These are phyloP conservation scores for Hylaeus anthracinus DNA, from an alignment of 1,140 invertebrate genomes.

Conservation along the genomic window DNA sequence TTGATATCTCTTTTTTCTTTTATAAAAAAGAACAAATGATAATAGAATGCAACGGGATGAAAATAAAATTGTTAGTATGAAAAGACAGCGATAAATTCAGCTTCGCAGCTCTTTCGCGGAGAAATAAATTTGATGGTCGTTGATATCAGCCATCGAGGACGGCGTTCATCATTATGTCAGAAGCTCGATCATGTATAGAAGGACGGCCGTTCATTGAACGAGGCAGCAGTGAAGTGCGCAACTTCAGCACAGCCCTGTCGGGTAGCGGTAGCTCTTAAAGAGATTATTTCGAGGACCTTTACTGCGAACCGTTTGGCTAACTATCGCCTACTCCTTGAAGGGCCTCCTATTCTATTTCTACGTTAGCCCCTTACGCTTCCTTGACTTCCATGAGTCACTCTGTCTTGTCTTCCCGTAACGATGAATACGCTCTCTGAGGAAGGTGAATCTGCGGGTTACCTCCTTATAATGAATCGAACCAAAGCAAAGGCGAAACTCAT, in stretches of 20 bases:
- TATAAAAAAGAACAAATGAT: too few relatives aligned
- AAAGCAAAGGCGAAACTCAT: constrained; percentile 1
- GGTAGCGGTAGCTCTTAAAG: constrained; percentile 60
- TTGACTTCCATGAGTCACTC: constrained; percentile 58
- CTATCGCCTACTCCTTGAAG: constrained; percentile 52
- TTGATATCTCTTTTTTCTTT: too few relatives aligned
- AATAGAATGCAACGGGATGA: too few relatives aligned
- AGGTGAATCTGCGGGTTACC: constrained; percentile 24
- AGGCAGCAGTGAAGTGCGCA: constrained; percentile 28
- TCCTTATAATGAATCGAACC: constrained; percentile 30
- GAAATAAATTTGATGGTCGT: constrained; percentile 20
- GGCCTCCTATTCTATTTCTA: constrained; percentile 51
- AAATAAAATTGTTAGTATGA: too few relatives aligned
- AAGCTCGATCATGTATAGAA: constrained; percentile 23
- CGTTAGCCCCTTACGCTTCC: constrained; percentile 55
- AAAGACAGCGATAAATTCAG: too few relatives aligned
- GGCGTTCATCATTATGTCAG: constrained; percentile 28
- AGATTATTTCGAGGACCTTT: constrained; percentile 62
- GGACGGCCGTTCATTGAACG: constrained; percentile 31
- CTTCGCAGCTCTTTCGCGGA: too few relatives aligned
- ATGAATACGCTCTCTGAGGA: constrained; percentile 47
- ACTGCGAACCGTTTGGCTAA: constrained; percentile 46
- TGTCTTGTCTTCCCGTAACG: constrained; percentile 58
- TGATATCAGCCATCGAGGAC: not conserved
- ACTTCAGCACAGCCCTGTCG: constrained; percentile 47